Base-by-base conservation (phyloP, 2,888 invertebrate species). In the Luperina testacea region DNA sequence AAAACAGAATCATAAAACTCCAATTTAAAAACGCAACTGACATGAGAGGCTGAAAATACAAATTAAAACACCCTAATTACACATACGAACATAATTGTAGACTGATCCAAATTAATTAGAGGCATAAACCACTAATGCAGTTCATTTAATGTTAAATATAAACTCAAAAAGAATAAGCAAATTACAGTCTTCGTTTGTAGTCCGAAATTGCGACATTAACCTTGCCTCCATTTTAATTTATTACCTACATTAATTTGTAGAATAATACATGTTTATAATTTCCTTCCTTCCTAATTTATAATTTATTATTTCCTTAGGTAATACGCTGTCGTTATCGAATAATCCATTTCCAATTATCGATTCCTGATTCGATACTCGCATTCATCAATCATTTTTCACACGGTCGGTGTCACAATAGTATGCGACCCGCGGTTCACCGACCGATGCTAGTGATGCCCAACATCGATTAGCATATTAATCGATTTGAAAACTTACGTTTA, bases 331-430 rank as follows among this genome's bases (percentile, higher is more conserved):
- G 81, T 88, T 88, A 88, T 89, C 85, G 78, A 88, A 82, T 91
- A 90, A 90, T 90, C 86, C 88, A 89, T 90, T 91, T 91, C 90
- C 91, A 90, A 92, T 90, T 90, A 88, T 88, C 90, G 87, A 90
- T 88, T 89, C 80, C 87, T 84, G 80, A 90, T 89, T 89, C 84
- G 90, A 87, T 90, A 90, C 88, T 89, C 88, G 88, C 82, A 81
- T 87, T 81, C 87, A 89, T 89, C 90, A 90, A 89, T 98, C 98
- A 95, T 97, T 98, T 91, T 99, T 99, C 91, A 99, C 99, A 94
- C 99, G 99, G 96, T 98, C 98, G 96, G 98, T 99, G 97, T 98
- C 98, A 95, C 96, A 94, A 92, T 93, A 93, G 91, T 92, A 93
- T 90, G 93, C 94, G 94, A 95, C 92, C 93, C 91, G 90, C 91